phyloP scores from a whole-genome alignment of 2,888 invertebrate genomes.

The Diaperis boleti region DNA sequence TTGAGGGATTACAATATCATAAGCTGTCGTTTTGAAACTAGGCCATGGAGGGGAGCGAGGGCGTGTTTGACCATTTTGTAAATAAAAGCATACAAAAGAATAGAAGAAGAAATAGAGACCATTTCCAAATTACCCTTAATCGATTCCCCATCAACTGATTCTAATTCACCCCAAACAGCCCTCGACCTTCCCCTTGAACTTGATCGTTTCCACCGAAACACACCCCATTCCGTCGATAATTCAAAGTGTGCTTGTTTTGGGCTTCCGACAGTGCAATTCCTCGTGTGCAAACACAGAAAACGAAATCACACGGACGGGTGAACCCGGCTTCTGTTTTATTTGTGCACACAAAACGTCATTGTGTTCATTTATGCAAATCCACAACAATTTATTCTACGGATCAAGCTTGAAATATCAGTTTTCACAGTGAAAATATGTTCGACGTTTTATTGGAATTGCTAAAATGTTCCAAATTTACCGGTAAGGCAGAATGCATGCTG shows the following conservation, averaged over 20 bases:
- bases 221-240: background rate
- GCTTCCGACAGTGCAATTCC: background rate
- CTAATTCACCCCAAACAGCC: background rate
- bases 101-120: no score
- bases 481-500: background rate
- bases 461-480: background rate
- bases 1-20: slow-evolving; percentile 6
- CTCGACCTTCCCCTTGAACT: background rate
- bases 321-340: slow-evolving; percentile 4
- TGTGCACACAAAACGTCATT: slow-evolving; percentile 1
- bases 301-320: background rate
- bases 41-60: no score
- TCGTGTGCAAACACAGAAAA: background rate
- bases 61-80: no score
- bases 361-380: slow-evolving; percentile 19
- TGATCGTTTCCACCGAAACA: background rate
- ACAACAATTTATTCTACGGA: slow-evolving; percentile 11
- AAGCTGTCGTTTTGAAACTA: slow-evolving; percentile 19
- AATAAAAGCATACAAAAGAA: no score
- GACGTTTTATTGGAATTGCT: background rate
- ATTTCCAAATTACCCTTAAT: background rate
- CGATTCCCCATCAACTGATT: background rate
- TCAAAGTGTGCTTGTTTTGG: background rate
- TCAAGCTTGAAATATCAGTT: slow-evolving; percentile 3
- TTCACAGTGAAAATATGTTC: background rate